Conservation (phyloP, 2,113 vertebrate genomes). For the Cepphus grylle region DNA sequence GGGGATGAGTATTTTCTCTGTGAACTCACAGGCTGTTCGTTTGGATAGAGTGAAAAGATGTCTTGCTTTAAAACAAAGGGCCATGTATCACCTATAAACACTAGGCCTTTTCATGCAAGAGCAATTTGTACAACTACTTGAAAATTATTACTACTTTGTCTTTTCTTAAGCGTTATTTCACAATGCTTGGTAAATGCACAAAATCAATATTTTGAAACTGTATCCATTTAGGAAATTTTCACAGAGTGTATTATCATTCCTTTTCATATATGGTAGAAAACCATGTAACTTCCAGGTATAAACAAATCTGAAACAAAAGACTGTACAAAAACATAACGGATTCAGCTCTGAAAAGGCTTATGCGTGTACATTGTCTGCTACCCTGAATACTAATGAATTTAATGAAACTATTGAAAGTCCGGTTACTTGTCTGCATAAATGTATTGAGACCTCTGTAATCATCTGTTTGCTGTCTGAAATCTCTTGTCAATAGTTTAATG, state of each 20-base stretch:
- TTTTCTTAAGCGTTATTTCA: not conserved
- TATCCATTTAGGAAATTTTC: not conserved
- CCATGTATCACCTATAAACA: not conserved
- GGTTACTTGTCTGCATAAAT: constrained; percentile 46
- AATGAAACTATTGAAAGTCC: constrained; percentile 59
- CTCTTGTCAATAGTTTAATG: constrained; percentile 63
- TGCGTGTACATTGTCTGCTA: constrained; percentile 48
- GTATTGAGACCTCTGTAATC: constrained; percentile 54
- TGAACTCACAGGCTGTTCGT: not conserved
- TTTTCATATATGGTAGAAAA: not conserved
- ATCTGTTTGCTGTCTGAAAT: constrained; percentile 60
- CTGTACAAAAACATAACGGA: constrained; percentile 52
- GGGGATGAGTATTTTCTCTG: not conserved
- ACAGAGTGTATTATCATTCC: not conserved
- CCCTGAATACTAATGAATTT: constrained; percentile 59
- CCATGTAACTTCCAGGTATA: constrained; percentile 24
- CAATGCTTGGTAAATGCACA: not conserved
- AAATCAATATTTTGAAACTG: not conserved
- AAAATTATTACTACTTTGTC: not conserved
- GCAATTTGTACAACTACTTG: not conserved
- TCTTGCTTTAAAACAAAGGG: not conserved
- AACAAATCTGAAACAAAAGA: constrained; percentile 54
- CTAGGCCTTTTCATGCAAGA: not conserved
- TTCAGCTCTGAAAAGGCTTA: constrained; percentile 53
- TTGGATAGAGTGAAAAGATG: not conserved